A percentile compares a stretch with the other conserved stretches of the same genome.
Evolutionary conservation across 2,888 invertebrate genomes (phyloP).

Genomic region (Cephus nigrinus): DNA sequence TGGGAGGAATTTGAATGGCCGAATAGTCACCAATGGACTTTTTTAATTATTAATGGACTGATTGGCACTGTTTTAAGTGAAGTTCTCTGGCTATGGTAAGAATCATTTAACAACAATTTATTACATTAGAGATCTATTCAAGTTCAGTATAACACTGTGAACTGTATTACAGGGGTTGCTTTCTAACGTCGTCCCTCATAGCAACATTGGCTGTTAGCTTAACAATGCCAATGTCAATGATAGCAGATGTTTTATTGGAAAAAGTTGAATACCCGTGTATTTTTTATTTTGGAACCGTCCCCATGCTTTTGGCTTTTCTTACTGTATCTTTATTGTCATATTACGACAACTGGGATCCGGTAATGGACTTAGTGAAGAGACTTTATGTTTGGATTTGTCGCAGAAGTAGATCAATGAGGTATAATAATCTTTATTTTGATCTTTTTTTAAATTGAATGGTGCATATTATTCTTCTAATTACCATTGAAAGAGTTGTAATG

Average conservation of each 20-base stretch:
- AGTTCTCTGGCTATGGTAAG: constrained; percentile 91
- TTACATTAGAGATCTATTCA: constrained; percentile 3
- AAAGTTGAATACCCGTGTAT: constrained; percentile 75
- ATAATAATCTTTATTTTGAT: constrained; percentile 32
- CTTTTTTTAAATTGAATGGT: constrained; percentile 9
- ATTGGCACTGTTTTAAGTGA: constrained; percentile 93
- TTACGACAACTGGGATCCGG: constrained; percentile 86
- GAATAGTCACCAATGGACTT: constrained; percentile 81
- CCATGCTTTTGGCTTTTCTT: constrained; percentile 81
- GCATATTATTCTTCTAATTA: constrained; percentile 1
- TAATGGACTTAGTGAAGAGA: constrained; percentile 71
- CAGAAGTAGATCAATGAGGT: constrained; percentile 68
- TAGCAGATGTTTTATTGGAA: constrained; percentile 83
- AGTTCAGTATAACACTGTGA: neutral
- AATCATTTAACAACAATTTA: constrained; percentile 20
- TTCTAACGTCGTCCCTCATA: constrained; percentile 90
- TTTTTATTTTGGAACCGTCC: constrained; percentile 83
- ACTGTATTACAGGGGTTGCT: constrained; percentile 82
- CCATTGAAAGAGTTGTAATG: neutral
- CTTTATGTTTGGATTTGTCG: constrained; percentile 68
- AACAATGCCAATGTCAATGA: constrained; percentile 89
- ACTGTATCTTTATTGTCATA: constrained; percentile 77
- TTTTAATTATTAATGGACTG: constrained; percentile 86
- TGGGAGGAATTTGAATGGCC: constrained; percentile 90
- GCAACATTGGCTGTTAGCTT: constrained; percentile 89